These are phyloP conservation scores for Harpalus rubripes DNA, from an alignment of 2,888 invertebrate genomes.

Conservation along the genomic window DNA sequence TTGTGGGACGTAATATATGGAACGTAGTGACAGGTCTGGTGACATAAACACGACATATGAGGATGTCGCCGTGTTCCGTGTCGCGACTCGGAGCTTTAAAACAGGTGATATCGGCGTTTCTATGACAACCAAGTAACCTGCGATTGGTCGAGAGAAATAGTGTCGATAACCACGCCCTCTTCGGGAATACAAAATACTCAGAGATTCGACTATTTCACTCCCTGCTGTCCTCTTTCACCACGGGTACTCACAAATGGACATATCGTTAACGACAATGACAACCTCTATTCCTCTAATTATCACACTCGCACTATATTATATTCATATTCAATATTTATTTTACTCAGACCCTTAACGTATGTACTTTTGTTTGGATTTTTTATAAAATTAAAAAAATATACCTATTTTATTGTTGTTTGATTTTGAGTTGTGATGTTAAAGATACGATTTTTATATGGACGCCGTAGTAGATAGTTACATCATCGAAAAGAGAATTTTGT, in stretches of 20 bases:
- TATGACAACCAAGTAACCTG: conserved; percentile 75
- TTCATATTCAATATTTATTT: conserved; percentile 18
- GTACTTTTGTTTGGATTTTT: neutral
- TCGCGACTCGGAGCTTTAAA: conserved; percentile 58
- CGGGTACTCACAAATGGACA: neutral
- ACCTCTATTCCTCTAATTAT: conserved; percentile 12
- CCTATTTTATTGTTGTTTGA: no score
- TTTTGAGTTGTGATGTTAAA: no score
- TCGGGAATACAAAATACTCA: conserved; percentile 67
- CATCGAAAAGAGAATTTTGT: no score
- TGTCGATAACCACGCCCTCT: conserved; percentile 75
- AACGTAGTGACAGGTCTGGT: conserved; percentile 21
- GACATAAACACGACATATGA: conserved; percentile 58
- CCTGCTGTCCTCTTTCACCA: conserved; percentile 26
- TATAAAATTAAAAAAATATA: no score
- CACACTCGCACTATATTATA: neutral
- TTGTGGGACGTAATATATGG: neutral
- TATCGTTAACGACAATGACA: conserved; percentile 15
- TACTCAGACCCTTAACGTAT: neutral
- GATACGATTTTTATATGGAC: no score
- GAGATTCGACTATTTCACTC: conserved; percentile 43
- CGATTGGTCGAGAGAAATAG: conserved; percentile 75
- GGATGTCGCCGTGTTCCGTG: conserved; percentile 36
- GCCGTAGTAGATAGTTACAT: no score
- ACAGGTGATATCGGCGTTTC: conserved; percentile 71